Percentiles rank a stretch among this genome's conserved stretches.
phyloP scores from a whole-genome alignment of 2,888 invertebrate species.

The Argynnis bischoffii region DNA sequence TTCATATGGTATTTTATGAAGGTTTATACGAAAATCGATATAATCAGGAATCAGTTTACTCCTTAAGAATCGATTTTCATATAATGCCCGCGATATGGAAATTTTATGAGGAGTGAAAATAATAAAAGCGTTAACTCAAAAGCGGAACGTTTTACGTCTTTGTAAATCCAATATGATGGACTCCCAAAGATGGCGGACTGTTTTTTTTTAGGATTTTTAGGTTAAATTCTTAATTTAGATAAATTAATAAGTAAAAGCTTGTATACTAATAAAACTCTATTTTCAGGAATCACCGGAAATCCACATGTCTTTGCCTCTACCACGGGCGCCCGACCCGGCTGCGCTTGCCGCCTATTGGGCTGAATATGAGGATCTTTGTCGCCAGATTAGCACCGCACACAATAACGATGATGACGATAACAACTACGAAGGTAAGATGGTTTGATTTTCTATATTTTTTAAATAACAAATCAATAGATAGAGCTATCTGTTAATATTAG shows the following conservation, averaged over 20 bases:
- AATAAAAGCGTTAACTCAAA: too few relatives aligned
- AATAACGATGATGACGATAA: slow-evolving; percentile 81
- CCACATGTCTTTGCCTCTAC: slow-evolving; percentile 65
- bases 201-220: too few relatives aligned
- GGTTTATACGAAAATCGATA: not conserved
- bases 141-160: too few relatives aligned
- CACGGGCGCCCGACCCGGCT: slow-evolving; percentile 72
- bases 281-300: slow-evolving; percentile 74
- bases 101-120: too few relatives aligned
- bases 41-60: too few relatives aligned
- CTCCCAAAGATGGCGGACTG: too few relatives aligned
- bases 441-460: not conserved
- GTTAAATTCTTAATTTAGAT: too few relatives aligned
- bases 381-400: slow-evolving; percentile 81
- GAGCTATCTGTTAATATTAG: too few relatives aligned
- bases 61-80: too few relatives aligned
- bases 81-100: too few relatives aligned
- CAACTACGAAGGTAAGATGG: slow-evolving; percentile 77
- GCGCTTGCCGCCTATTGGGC: slow-evolving; percentile 86
- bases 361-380: slow-evolving; percentile 84
- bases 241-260: not conserved
- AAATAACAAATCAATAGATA: not conserved
- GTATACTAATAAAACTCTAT: too few relatives aligned
- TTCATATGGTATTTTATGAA: not conserved
- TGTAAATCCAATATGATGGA: too few relatives aligned